phyloP scores from a whole-genome alignment of 2,797 vertebrate genomes.

The Enoplosus armatus region DNA sequence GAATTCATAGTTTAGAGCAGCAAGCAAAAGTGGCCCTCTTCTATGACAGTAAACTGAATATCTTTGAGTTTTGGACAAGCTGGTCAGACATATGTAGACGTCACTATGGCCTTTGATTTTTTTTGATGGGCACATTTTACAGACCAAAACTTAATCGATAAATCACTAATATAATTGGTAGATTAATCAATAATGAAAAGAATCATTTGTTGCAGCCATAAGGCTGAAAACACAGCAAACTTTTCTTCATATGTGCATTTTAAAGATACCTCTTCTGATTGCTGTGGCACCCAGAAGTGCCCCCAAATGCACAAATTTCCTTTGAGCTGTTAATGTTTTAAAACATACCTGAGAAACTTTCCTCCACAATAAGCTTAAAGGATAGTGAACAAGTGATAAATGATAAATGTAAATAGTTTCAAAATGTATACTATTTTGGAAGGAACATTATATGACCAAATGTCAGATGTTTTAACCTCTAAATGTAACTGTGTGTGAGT shows the following conservation, averaged over 20 bases:
- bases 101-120: background rate
- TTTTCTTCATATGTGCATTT: background rate
- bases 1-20: background rate
- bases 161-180: background rate
- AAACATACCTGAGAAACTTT: background rate
- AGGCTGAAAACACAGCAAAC: background rate
- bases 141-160: background rate
- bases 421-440: too few relatives aligned
- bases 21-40: background rate
- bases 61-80: too few relatives aligned
- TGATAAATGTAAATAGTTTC: too few relatives aligned
- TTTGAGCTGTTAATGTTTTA: background rate
- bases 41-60: too few relatives aligned
- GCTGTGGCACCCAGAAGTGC: background rate
- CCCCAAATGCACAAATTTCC: background rate
- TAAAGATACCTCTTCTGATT: background rate
- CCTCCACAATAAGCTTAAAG: too few relatives aligned
- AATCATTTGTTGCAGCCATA: too few relatives aligned
- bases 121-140: background rate
- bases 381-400: too few relatives aligned
- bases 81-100: background rate
- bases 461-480: background rate
- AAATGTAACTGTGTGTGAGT: background rate
- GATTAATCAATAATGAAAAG: too few relatives aligned
- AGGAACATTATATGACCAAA: background rate